Evolutionary conservation across 2,113 vertebrate species (phyloP).

Genomic region (Equus quagga): DNA sequence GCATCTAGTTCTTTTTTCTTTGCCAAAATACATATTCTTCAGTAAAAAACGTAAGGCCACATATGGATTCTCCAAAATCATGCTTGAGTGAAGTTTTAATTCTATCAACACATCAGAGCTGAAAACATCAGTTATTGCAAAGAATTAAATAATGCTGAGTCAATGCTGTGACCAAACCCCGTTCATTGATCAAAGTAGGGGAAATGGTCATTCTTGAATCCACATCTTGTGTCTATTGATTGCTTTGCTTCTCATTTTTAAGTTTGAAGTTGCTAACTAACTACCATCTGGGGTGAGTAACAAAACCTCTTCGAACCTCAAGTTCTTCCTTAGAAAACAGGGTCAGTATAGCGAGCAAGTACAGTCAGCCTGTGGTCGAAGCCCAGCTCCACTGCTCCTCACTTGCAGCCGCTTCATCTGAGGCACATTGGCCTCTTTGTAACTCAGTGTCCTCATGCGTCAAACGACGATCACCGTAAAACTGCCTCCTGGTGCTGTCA

Average conservation of each 20-base stretch:
- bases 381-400: background rate
- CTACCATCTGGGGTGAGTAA: background rate
- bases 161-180: background rate
- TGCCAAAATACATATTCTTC: background rate
- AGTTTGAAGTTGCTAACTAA: background rate
- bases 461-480: background rate
- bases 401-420: background rate
- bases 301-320: background rate
- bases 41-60: background rate
- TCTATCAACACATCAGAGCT: background rate
- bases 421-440: background rate
- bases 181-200: background rate
- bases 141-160: background rate
- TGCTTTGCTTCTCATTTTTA: background rate
- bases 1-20: background rate
- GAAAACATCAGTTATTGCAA: background rate
- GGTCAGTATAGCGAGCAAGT: background rate
- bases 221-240: background rate
- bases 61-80: background rate
- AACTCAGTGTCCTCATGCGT: background rate
- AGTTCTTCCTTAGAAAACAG: background rate
- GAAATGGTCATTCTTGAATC: background rate
- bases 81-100: background rate
- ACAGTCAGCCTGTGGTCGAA: background rate
- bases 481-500: background rate